phyloP scores from a whole-genome alignment of 1,140 invertebrate species.

The Orussus abietinus region DNA sequence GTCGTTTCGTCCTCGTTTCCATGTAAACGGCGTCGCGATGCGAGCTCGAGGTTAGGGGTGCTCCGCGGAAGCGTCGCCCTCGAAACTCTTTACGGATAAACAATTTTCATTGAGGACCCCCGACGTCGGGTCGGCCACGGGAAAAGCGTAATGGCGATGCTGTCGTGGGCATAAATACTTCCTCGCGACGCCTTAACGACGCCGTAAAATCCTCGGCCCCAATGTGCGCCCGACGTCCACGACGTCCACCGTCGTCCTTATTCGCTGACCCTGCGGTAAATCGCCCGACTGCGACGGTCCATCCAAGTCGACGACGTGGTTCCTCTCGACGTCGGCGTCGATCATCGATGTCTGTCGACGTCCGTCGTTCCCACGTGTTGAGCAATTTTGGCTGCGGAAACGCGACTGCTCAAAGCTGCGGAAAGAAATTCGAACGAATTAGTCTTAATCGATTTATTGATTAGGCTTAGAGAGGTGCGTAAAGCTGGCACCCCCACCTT shows the following conservation, averaged over 20 bases:
- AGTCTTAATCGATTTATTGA: too few relatives aligned
- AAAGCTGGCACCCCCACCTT: too few relatives aligned
- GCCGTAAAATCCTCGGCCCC: not conserved
- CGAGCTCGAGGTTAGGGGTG: too few relatives aligned
- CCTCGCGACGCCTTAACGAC: not conserved
- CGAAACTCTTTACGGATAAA: not conserved
- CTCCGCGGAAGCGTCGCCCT: not conserved
- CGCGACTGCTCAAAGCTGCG: too few relatives aligned
- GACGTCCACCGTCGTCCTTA: not conserved
- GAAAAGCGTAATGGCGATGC: not conserved
- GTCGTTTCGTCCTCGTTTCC: too few relatives aligned
- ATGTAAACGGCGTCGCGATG: too few relatives aligned
- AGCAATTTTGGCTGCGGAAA: too few relatives aligned
- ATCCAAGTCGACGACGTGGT: not conserved
- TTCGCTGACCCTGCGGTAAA: not conserved
- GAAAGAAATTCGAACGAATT: too few relatives aligned
- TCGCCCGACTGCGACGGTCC: not conserved
- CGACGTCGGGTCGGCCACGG: not conserved
- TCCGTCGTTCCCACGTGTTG: too few relatives aligned
- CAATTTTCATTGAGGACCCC: not conserved
- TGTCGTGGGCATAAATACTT: not conserved
- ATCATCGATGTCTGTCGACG: too few relatives aligned
- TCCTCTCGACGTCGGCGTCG: too few relatives aligned
- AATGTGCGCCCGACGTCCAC: not conserved
- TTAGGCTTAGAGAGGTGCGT: too few relatives aligned